A percentile compares a stretch with the other conserved stretches of the same genome.
Conservation (phyloP, 2,888 invertebrate genomes). For the Itoplectis maculator region DNA sequence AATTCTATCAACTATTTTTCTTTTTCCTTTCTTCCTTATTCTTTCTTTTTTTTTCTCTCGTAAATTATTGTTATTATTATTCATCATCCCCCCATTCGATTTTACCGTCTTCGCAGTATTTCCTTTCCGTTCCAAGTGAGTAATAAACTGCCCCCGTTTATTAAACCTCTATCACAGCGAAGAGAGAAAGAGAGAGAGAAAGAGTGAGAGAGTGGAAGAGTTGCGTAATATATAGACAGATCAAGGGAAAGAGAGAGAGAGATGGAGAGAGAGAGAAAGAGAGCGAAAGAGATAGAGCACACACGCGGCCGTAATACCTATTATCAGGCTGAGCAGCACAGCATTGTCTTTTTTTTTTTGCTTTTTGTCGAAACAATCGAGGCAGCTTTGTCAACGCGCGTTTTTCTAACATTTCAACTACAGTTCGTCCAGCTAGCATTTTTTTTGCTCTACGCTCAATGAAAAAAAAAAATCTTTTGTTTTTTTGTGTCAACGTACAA, state of each 20-base stretch:
- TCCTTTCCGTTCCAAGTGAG: slow-evolving; percentile 62
- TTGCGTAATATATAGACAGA: slow-evolving; percentile 23
- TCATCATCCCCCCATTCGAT: slow-evolving; percentile 42
- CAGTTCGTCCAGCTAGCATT: slow-evolving; percentile 3
- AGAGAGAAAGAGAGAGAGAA: slow-evolving; percentile 55
- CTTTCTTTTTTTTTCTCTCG: slow-evolving; percentile 31
- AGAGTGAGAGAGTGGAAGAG: slow-evolving; percentile 60
- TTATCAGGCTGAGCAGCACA: slow-evolving; percentile 49
- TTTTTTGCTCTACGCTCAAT: slow-evolving; percentile 13
- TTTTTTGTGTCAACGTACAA: slow-evolving; percentile 19
- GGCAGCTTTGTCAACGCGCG: slow-evolving; percentile 17
- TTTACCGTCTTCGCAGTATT: slow-evolving; percentile 58
- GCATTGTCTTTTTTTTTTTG: slow-evolving; percentile 39
- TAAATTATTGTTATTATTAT: slow-evolving; percentile 30
- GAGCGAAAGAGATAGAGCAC: slow-evolving; percentile 59
- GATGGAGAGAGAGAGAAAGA: slow-evolving; percentile 54
- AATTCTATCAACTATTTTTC: slow-evolving; percentile 6
- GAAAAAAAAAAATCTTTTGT: slow-evolving; percentile 9
- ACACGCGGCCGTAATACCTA: slow-evolving; percentile 60
- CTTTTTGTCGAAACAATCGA: slow-evolving; percentile 43
- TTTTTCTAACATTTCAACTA: slow-evolving; percentile 25
- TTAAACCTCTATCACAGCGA: slow-evolving; percentile 64
- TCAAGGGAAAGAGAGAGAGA: slow-evolving; percentile 46
- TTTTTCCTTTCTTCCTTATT: slow-evolving; percentile 36
- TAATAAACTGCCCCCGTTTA: slow-evolving; percentile 62